Evolutionary conservation across 2,113 vertebrate species (phyloP), one percentile per base, ranked within the genome.

Genomic region (Cathartes aura): DNA sequence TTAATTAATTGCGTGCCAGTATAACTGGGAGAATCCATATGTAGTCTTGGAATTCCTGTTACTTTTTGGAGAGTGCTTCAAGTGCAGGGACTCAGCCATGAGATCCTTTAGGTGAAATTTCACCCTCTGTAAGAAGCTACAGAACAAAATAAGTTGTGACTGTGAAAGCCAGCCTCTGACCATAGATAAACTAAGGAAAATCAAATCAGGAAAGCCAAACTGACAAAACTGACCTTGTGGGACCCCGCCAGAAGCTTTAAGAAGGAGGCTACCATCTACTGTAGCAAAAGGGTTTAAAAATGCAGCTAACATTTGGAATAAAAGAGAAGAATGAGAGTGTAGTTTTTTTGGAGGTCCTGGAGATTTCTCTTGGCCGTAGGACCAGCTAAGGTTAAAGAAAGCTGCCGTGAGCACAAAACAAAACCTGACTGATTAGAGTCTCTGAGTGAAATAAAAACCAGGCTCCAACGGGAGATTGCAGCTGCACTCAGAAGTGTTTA

Each of bases 201-300:
- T 17, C 26, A 42, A 52, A 13, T 36, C 40, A 81, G 36, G 26
- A 88, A 72, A 90, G 30, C 38, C 38, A 82, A 38, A 67, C 15
- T 56, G 85, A 72, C 17, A 79, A 63, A 59, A 6, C 0, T 42
- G 30, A 60, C 40, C n/a, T 66, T 40, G n/a, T 73, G 36, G 29
- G 42, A 82, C 7, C 8, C 5, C 15, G 7, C 11, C 15, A 22
- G 6, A 58, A 82, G 5, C 8, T 71, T 63, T 74, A 52, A 59
- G 19, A 27, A 42, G 17, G n/a, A 67, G 20, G 13, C 8, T 67
- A 15, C 29, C 1, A 0, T 72, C 12, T 71, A 56, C 23, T 1
- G 1, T 40, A 79, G 45, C 1, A 1, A 50, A 88, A 75, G 19
- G 27, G 4, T 52, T 89, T 83, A 38, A 58, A 93, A 92, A 62